These are phyloP conservation scores for Polymixis lichenea DNA, from an alignment of 2,888 invertebrate species.

Conservation along the genomic window DNA sequence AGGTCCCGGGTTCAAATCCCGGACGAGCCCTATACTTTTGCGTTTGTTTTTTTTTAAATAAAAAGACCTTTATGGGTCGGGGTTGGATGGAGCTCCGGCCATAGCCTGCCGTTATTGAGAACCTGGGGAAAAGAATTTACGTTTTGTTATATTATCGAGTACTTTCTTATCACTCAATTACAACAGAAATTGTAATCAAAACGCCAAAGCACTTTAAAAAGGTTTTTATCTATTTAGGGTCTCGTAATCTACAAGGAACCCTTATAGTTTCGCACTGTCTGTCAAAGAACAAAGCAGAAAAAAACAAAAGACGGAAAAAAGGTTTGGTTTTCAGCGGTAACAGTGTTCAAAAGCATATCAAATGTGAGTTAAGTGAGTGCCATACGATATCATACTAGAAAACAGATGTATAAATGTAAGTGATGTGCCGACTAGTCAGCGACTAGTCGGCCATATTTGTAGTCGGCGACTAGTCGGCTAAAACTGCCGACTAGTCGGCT, in stretches of 20 bases:
- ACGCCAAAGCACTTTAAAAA: not conserved
- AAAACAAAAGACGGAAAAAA: no score
- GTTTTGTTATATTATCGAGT: no score
- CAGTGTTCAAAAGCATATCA: no score
- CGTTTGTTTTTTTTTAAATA: not conserved
- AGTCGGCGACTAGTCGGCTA: no score
- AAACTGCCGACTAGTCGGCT: no score
- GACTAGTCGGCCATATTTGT: no score
- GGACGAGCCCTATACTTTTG: slow-evolving; percentile 86
- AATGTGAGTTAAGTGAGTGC: no score
- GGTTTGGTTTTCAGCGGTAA: no score
- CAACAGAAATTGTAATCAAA: not conserved
- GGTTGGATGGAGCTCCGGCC: not conserved
- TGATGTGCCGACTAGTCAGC: no score
- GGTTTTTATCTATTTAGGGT: not conserved
- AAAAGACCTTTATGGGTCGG: no score
- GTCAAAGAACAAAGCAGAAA: not conserved
- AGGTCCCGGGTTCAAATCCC: slow-evolving; percentile 91
- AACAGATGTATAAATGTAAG: no score
- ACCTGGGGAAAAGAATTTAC: not conserved
- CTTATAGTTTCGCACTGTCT: not conserved
- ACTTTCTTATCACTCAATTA: not conserved
- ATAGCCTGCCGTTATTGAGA: not conserved
- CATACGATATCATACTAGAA: no score
- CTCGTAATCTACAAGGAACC: not conserved